Conservation (phyloP, 2,888 invertebrate genomes). For the Stenotaenia linearis region DNA sequence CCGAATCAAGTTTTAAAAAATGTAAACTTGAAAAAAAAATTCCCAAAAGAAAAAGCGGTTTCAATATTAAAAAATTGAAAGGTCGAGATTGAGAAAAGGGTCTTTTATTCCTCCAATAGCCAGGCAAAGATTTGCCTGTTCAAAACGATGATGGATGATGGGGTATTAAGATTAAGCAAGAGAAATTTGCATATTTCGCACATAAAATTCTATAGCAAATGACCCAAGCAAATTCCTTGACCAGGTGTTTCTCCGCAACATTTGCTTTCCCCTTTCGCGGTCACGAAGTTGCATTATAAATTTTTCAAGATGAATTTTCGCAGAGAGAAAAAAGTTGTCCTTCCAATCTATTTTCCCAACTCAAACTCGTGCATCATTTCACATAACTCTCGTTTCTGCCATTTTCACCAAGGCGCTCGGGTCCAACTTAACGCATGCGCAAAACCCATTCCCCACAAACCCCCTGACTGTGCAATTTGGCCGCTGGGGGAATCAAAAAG, state of each 20-base stretch:
- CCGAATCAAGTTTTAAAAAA: not conserved
- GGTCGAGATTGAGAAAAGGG: slow-evolving; percentile 4
- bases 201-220: not conserved
- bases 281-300: not conserved
- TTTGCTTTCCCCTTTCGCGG: not conserved
- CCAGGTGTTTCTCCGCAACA: not conserved
- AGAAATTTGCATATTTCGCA: not conserved
- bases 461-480: slow-evolving; percentile 24
- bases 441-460: not conserved
- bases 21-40: not conserved
- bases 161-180: not conserved
- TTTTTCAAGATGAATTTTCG: not conserved
- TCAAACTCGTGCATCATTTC: slow-evolving; percentile 14
- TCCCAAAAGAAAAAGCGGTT: not conserved
- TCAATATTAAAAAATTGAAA: not conserved
- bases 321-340: not conserved
- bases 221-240: slow-evolving; percentile 24
- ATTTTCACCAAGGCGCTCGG: not conserved
- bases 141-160: slow-evolving; percentile 6
- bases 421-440: not conserved
- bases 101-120: not conserved
- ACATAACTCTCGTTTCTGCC: not conserved
- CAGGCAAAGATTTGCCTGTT: not conserved
- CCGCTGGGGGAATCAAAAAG: slow-evolving; percentile 8
- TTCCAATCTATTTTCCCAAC: not conserved